These are phyloP conservation scores for Bugulina stolonifera DNA, from an alignment of 2,888 invertebrate genomes.

Conservation along the genomic window DNA sequence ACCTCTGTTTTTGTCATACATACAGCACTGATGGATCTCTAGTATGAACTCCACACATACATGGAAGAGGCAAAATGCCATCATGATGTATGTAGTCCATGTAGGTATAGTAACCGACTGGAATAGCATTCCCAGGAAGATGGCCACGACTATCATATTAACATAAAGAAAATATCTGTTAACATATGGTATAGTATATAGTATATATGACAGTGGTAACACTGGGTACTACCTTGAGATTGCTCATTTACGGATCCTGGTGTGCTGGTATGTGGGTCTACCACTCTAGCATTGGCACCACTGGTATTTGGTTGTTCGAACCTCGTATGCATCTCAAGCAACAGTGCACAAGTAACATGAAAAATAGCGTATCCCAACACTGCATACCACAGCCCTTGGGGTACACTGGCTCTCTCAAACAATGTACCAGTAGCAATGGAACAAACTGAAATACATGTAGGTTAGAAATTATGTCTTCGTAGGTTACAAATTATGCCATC, in stretches of 20 bases:
- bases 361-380: not conserved
- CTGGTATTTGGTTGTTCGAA: not conserved
- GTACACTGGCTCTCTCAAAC: not conserved
- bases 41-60: constrained; percentile 74
- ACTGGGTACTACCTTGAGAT: too few species aligned
- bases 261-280: too few species aligned
- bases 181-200: too few species aligned
- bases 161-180: too few species aligned
- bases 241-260: too few species aligned
- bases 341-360: not conserved
- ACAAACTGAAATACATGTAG: not conserved
- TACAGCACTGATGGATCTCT: constrained; percentile 52
- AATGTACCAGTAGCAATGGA: not conserved
- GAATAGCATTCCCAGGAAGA: constrained; percentile 83
- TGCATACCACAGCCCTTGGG: not conserved
- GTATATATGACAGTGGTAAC: too few species aligned
- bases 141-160: constrained; percentile 69
- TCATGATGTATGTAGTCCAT: constrained; percentile 81
- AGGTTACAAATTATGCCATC: not conserved
- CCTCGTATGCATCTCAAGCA: not conserved
- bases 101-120: constrained; percentile 71
- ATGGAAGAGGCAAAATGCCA: constrained; percentile 82
- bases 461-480: too few species aligned
- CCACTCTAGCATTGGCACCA: too few species aligned
- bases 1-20: constrained; percentile 30